These are phyloP conservation scores for Macrobrachium nipponense DNA, from an alignment of 1,140 invertebrate genomes.

Conservation along the genomic window DNA sequence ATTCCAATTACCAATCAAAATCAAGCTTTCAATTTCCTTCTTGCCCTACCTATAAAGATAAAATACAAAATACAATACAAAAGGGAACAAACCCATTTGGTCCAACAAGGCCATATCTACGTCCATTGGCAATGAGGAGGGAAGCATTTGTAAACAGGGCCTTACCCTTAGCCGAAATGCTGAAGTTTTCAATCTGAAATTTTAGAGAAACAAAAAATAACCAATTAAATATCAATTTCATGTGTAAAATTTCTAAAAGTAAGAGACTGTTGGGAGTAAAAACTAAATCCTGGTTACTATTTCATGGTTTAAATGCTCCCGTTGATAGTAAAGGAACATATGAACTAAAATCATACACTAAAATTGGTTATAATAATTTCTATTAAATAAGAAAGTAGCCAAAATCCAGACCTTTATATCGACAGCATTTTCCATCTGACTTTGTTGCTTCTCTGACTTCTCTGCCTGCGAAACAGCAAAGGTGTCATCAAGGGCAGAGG, in stretches of 20 bases:
- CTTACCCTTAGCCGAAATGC: slow-evolving; percentile 96
- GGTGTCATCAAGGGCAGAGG: slow-evolving; percentile 90
- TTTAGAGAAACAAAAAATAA: background rate
- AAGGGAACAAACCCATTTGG: slow-evolving; percentile 86
- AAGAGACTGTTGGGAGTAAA: too few species aligned
- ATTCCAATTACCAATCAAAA: background rate
- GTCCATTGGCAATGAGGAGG: slow-evolving; percentile 91
- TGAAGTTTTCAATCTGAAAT: slow-evolving; percentile 89
- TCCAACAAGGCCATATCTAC: slow-evolving; percentile 97
- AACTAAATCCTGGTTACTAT: too few species aligned
- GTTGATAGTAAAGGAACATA: too few species aligned
- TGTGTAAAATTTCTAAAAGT: too few species aligned
- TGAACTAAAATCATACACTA: too few species aligned
- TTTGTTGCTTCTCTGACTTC: slow-evolving; percentile 84
- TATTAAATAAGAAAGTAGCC: too few species aligned
- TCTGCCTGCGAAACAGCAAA: slow-evolving; percentile 97
- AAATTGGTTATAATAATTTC: too few species aligned
- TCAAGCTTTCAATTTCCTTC: background rate
- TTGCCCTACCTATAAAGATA: background rate
- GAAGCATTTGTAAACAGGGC: slow-evolving; percentile 98
- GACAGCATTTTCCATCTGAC: slow-evolving; percentile 91
- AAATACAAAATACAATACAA: slow-evolving; percentile 37
- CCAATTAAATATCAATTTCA: background rate
- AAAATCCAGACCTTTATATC: slow-evolving; percentile 87
- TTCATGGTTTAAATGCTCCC: too few species aligned